Percentiles rank a stretch among this genome's conserved stretches.
These are phyloP conservation scores for Silurus lanzhouensis DNA, from an alignment of 2,797 vertebrate species.

Conservation along the genomic window DNA sequence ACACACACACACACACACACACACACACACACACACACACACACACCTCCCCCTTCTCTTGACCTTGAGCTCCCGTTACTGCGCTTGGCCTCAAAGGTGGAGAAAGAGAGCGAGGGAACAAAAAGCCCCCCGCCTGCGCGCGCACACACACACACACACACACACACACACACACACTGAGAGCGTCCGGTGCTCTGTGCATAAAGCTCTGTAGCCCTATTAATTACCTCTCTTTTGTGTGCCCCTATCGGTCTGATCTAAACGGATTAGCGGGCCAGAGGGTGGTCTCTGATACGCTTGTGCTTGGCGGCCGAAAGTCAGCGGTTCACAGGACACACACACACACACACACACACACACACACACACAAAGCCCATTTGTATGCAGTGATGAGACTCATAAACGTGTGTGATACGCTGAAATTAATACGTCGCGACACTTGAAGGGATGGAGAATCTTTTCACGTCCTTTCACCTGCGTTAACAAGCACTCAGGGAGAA, in stretches of 20 bases:
- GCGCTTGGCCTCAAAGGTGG: conserved; percentile 81
- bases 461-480: neutral
- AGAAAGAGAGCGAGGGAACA: conserved; percentile 40
- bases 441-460: neutral
- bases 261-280: conserved; percentile 57
- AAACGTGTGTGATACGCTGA: conserved; percentile 4
- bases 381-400: conserved; percentile 73
- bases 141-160: neutral
- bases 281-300: conserved; percentile 58
- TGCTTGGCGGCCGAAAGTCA: conserved; percentile 49
- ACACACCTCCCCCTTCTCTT: conserved; percentile 61
- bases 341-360: conserved; percentile 34
- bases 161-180: conserved; percentile 12
- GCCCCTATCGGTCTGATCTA: conserved; percentile 53
- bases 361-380: conserved; percentile 19
- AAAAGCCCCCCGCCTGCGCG: neutral
- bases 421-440: neutral
- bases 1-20: neutral
- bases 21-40: too few species aligned
- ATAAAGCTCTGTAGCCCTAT: conserved; percentile 54
- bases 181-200: conserved; percentile 41
- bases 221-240: conserved; percentile 58
- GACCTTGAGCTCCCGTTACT: conserved; percentile 95
- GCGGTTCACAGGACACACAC: conserved; percentile 45
- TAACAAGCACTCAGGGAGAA: neutral